Conservation (phyloP, 2,888 invertebrate genomes). For the Polydrusus cervinus region DNA sequence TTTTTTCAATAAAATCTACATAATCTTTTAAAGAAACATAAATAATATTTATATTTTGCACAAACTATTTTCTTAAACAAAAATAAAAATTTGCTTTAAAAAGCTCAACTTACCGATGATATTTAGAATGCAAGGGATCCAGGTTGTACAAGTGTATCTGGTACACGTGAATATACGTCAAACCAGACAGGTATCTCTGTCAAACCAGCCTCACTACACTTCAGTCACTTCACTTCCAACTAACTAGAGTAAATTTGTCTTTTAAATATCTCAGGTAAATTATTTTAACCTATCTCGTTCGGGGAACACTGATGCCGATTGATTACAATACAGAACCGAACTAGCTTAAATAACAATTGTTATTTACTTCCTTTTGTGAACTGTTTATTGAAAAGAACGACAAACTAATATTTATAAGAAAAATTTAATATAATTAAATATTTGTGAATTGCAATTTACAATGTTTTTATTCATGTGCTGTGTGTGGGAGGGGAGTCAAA, state of each 20-base stretch:
- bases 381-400: too few species aligned
- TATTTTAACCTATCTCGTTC: constrained; percentile 46
- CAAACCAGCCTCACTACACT: constrained; percentile 44
- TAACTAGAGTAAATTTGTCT: constrained; percentile 48
- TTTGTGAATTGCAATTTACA: too few species aligned
- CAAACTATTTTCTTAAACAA: background rate
- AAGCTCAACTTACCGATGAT: constrained; percentile 16
- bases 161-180: constrained; percentile 35
- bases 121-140: constrained; percentile 5
- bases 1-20: too few species aligned
- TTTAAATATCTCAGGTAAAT: constrained; percentile 52
- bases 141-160: constrained; percentile 22
- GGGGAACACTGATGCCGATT: constrained; percentile 42
- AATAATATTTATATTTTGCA: too few species aligned
- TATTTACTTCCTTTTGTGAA: background rate
- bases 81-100: constrained; percentile 5
- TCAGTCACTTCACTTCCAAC: constrained; percentile 46
- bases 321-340: constrained; percentile 42
- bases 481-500: too few species aligned
- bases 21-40: background rate
- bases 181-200: constrained; percentile 29
- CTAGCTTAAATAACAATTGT: background rate
- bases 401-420: too few species aligned
- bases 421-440: too few species aligned
- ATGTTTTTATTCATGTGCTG: too few species aligned